These are phyloP conservation scores for Pituophis catenifer DNA, from an alignment of 2,113 vertebrate species.

Conservation along the genomic window DNA sequence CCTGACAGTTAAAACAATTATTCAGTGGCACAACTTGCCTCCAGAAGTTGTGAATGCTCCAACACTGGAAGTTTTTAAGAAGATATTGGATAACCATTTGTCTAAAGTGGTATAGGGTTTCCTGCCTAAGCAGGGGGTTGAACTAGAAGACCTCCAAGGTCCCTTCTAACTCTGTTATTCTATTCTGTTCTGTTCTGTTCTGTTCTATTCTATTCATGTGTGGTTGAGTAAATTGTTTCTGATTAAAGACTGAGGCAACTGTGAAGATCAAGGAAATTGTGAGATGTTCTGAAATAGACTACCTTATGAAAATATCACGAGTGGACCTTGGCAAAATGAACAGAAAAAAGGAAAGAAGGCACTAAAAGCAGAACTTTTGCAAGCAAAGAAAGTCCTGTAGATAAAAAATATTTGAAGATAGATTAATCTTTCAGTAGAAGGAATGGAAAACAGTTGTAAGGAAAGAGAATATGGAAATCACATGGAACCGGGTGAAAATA, in stretches of 20 bases:
- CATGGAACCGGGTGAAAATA: neutral
- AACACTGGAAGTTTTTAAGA: no score
- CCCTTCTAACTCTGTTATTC: no score
- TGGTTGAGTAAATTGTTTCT: neutral
- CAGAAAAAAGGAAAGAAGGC: neutral
- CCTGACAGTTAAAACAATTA: no score
- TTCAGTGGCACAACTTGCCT: no score
- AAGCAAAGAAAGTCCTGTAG: neutral
- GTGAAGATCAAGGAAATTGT: neutral
- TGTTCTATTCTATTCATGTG: no score
- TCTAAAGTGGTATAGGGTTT: no score
- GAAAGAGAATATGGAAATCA: neutral
- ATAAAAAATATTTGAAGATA: neutral
- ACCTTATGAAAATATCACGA: neutral
- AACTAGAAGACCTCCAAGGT: no score
- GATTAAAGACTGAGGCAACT: neutral
- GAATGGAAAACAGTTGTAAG: neutral
- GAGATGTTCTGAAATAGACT: neutral
- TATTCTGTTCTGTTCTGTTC: no score
- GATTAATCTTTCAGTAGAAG: neutral
- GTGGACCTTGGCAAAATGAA: neutral
- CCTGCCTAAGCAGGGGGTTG: no score
- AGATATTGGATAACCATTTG: no score
- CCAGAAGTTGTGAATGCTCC: no score
- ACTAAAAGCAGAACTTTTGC: neutral